A percentile compares a stretch with the other conserved stretches of the same genome.
These are phyloP conservation scores for Martes flavigula DNA, from an alignment of 2,797 vertebrate genomes.

Conservation along the genomic window DNA sequence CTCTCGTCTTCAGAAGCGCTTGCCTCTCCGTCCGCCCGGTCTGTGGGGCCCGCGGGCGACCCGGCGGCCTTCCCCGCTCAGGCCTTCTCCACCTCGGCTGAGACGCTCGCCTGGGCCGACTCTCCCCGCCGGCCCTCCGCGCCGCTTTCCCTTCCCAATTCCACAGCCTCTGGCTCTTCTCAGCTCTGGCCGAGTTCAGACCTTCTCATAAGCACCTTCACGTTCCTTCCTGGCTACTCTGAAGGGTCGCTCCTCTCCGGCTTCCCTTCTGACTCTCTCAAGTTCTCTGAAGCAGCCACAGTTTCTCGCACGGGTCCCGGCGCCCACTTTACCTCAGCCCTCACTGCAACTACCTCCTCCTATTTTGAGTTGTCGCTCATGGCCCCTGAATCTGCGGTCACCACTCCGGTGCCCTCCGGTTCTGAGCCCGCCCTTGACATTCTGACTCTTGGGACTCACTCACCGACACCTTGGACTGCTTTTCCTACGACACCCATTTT, in stretches of 20 bases:
- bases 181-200: conserved; percentile 71
- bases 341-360: conserved; percentile 85
- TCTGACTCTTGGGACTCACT: conserved; percentile 54
- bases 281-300: conserved; percentile 82
- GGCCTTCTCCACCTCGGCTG: conserved; percentile 47
- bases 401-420: conserved; percentile 74
- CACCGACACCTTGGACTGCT: conserved; percentile 55
- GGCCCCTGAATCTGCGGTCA: not conserved
- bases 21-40: not conserved
- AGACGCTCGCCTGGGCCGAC: conserved; percentile 36
- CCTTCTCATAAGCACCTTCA: conserved; percentile 26
- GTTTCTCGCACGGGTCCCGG: conserved; percentile 75
- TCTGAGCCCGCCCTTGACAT: conserved; percentile 68
- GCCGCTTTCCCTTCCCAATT: conserved; percentile 17
- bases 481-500: conserved; percentile 70
- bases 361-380: conserved; percentile 75
- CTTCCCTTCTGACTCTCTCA: conserved; percentile 76
- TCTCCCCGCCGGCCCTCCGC: conserved; percentile 51
- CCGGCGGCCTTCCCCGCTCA: conserved; percentile 70
- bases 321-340: conserved; percentile 83
- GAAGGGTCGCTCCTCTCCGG: not conserved
- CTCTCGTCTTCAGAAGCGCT: not conserved
- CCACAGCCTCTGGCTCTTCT: not conserved
- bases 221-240: conserved; percentile 49
- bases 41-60: not conserved